These are phyloP conservation scores for Liposcelis brunnea DNA, from an alignment of 2,888 invertebrate species.

Conservation along the genomic window DNA sequence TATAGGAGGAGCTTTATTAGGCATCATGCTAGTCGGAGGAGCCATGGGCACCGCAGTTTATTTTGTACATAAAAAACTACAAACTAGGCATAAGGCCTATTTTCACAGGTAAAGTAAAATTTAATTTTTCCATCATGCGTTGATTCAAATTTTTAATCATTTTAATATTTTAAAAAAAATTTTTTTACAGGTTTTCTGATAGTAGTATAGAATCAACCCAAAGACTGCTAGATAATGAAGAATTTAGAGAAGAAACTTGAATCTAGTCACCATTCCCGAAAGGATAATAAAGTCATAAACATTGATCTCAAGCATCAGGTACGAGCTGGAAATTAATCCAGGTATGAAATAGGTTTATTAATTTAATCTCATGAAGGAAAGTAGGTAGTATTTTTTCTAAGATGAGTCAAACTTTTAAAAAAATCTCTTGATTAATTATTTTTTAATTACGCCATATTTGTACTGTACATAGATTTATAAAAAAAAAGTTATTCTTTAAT, in stretches of 20 bases:
- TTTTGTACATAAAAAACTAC: constrained; percentile 4
- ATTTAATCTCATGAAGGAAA: too few species aligned
- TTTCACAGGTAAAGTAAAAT: not conserved
- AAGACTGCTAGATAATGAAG: constrained; percentile 2
- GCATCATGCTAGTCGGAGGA: not conserved
- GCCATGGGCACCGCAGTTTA: constrained; percentile 5
- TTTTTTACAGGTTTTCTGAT: not conserved
- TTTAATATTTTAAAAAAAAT: not conserved
- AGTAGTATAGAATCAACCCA: not conserved
- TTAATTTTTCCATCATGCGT: not conserved
- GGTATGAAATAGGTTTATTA: too few species aligned
- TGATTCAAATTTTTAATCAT: not conserved
- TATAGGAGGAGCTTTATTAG: not conserved
- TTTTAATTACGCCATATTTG: too few species aligned
- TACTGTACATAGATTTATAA: too few species aligned
- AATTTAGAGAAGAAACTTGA: not conserved
- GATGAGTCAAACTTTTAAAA: too few species aligned
- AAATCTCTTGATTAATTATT: too few species aligned
- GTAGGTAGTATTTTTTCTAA: too few species aligned
- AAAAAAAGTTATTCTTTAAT: too few species aligned
- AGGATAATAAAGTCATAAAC: too few species aligned
- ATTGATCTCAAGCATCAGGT: too few species aligned
- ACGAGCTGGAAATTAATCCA: too few species aligned
- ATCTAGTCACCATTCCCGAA: not conserved
- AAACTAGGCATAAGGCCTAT: not conserved